phyloP scores from a whole-genome alignment of 2,797 vertebrate genomes.

The Myotis daubentonii region DNA sequence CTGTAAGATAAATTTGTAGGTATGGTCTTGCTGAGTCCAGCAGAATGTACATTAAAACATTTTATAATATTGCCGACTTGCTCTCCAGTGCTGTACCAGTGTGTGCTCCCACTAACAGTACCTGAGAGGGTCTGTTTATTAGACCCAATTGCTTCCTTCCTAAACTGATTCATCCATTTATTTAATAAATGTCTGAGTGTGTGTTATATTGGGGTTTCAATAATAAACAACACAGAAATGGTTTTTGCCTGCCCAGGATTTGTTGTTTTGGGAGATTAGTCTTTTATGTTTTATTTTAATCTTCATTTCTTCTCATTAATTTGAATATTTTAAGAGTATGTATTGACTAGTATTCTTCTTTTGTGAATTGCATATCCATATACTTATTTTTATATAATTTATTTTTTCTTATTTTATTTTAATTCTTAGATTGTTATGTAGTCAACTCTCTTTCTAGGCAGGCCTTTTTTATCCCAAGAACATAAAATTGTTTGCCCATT shows the following conservation, averaged over 20 bases:
- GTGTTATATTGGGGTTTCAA: conserved; percentile 1
- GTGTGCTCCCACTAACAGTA: not conserved
- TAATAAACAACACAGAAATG: not conserved
- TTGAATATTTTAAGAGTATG: not conserved
- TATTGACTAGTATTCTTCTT: not conserved
- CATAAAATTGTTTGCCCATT: conserved; percentile 9
- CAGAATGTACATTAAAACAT: not conserved
- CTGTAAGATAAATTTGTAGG: not conserved
- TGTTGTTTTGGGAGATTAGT: not conserved
- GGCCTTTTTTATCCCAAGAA: not conserved
- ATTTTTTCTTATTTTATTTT: conserved; percentile 46
- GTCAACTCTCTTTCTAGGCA: conserved; percentile 34
- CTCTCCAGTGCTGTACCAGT: not conserved
- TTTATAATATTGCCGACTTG: not conserved
- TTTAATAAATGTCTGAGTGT: conserved; percentile 26
- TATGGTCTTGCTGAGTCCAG: not conserved
- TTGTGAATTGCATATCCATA: not conserved
- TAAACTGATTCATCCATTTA: conserved; percentile 12
- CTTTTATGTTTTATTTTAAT: not conserved
- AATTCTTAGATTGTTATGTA: not conserved
- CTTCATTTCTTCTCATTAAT: conserved; percentile 34
- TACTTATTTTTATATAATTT: conserved; percentile 18
- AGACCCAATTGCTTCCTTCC: not conserved
- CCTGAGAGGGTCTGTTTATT: not conserved
- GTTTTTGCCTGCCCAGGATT: conserved; percentile 19